A percentile compares a stretch with the other conserved stretches of the same genome.
These are phyloP conservation scores for Scaptomyza flava DNA, from an alignment of 2,888 invertebrate genomes.

Conservation along the genomic window DNA sequence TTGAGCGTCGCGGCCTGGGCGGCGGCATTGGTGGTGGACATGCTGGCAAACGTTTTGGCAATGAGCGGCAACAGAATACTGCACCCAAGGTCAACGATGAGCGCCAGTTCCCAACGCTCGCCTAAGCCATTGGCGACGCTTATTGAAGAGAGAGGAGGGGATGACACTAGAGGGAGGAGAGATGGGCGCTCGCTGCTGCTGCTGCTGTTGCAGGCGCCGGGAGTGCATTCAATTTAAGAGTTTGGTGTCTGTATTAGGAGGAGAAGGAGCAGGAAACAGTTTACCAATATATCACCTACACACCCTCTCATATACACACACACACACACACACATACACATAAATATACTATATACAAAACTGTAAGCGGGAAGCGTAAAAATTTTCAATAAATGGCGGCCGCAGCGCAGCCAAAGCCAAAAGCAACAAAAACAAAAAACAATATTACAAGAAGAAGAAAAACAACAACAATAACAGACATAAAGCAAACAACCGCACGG, in stretches of 20 bases:
- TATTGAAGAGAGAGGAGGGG: neutral
- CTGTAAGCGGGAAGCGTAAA: slow-evolving; percentile 39
- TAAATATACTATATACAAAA: slow-evolving; percentile 16
- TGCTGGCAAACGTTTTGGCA: slow-evolving; percentile 76
- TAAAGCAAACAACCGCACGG: slow-evolving; percentile 40
- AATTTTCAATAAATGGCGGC: slow-evolving; percentile 41
- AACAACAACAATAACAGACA: slow-evolving; percentile 34
- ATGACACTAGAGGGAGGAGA: neutral
- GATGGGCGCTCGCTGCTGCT: slow-evolving; percentile 39
- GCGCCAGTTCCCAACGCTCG: slow-evolving; percentile 97
- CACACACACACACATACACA: slow-evolving; percentile 21
- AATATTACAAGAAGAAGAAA: slow-evolving; percentile 22
- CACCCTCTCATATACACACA: slow-evolving; percentile 24
- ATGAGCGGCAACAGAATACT: slow-evolving; percentile 76
- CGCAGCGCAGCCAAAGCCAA: slow-evolving; percentile 67
- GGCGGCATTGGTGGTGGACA: slow-evolving; percentile 62
- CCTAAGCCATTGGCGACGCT: slow-evolving; percentile 85
- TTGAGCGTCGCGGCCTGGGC: slow-evolving; percentile 60
- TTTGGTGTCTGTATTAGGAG: slow-evolving; percentile 43
- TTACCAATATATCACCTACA: slow-evolving; percentile 58
- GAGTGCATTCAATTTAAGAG: slow-evolving; percentile 54
- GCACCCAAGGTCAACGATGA: slow-evolving; percentile 98
- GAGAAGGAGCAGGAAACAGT: slow-evolving; percentile 43
- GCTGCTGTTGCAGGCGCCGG: slow-evolving; percentile 39
- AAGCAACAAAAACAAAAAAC: slow-evolving; percentile 69